Evolutionary conservation across 2,888 invertebrate genomes (phyloP).

Genomic region (Eupelmus urozonus): DNA sequence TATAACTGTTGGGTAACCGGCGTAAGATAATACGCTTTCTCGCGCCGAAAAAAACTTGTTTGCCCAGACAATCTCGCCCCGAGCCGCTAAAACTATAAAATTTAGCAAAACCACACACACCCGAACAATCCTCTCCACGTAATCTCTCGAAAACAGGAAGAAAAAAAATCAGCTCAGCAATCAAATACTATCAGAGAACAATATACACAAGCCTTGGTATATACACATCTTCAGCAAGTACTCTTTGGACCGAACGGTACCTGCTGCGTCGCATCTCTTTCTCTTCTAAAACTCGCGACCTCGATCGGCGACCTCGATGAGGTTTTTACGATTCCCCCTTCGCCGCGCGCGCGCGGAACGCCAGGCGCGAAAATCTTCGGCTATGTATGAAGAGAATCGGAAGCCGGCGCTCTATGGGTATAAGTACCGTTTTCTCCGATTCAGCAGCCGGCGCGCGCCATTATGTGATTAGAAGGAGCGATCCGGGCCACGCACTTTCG

Average conservation of each 20-base stretch:
- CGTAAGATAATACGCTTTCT: too few relatives aligned
- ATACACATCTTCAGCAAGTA: not conserved
- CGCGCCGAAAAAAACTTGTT: too few relatives aligned
- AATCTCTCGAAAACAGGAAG: too few relatives aligned
- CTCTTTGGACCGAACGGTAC: not conserved
- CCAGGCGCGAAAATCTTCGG: too few relatives aligned
- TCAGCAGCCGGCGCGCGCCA: not conserved
- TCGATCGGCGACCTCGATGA: slow-evolving; percentile 70
- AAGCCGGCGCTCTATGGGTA: not conserved
- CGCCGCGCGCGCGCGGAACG: not conserved
- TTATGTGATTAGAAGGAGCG: not conserved
- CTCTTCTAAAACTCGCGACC: slow-evolving; percentile 66
- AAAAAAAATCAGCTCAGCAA: too few relatives aligned
- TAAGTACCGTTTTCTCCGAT: slow-evolving; percentile 34
- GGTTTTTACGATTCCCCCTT: slow-evolving; percentile 52
- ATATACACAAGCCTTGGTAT: too few relatives aligned
- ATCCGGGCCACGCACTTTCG: not conserved
- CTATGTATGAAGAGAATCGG: not conserved
- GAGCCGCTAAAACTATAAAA: too few relatives aligned
- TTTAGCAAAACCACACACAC: too few relatives aligned
- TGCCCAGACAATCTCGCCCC: too few relatives aligned
- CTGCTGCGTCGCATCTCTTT: slow-evolving; percentile 52
- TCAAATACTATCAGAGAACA: too few relatives aligned
- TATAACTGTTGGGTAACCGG: too few relatives aligned
- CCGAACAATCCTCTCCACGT: too few relatives aligned